A percentile compares a stretch with the other conserved stretches of the same genome.
Conservation (phyloP, 2,113 vertebrate genomes). For the Psettodes erumei region DNA sequence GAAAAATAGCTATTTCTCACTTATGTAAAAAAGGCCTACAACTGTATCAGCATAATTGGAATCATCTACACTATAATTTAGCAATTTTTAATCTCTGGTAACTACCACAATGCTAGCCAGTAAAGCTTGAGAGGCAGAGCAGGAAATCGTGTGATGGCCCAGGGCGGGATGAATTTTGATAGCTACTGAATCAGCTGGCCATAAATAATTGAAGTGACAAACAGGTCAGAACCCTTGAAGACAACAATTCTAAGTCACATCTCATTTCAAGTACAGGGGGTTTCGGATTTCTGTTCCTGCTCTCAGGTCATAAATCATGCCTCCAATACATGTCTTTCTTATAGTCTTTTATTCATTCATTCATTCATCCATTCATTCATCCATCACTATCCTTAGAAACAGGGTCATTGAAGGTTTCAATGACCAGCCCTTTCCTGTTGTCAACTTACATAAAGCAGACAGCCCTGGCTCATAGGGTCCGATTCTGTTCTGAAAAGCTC, state of each 20-base stretch:
- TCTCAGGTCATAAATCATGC: constrained; percentile 22
- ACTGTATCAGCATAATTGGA: constrained; percentile 35
- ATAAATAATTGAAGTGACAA: constrained; percentile 72
- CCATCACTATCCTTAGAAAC: constrained; percentile 28
- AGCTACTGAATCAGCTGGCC: constrained; percentile 62
- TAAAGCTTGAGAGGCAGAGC: constrained; percentile 27
- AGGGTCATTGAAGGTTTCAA: constrained; percentile 34
- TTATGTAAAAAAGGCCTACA: constrained; percentile 21
- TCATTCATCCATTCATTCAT: constrained; percentile 13
- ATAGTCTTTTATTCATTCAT: constrained; percentile 11
- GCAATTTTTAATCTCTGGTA: constrained; percentile 13
- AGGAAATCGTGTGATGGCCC: constrained; percentile 54
- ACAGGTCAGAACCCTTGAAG: constrained; percentile 55
- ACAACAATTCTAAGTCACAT: constrained; percentile 55
- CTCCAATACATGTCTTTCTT: background rate
- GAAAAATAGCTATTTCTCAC: too few relatives aligned
- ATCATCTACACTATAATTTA: constrained; percentile 15
- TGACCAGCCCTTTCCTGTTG: constrained; percentile 47
- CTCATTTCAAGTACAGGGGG: constrained; percentile 36
- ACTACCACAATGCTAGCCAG: constrained; percentile 26
- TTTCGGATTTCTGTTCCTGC: constrained; percentile 36
- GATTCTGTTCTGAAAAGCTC: constrained; percentile 41
- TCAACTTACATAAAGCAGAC: constrained; percentile 66
- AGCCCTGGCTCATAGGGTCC: constrained; percentile 32
- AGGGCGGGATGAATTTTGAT: constrained; percentile 54